These are phyloP conservation scores for Graphium colonna DNA, from an alignment of 2,888 invertebrate genomes.

Conservation along the genomic window DNA sequence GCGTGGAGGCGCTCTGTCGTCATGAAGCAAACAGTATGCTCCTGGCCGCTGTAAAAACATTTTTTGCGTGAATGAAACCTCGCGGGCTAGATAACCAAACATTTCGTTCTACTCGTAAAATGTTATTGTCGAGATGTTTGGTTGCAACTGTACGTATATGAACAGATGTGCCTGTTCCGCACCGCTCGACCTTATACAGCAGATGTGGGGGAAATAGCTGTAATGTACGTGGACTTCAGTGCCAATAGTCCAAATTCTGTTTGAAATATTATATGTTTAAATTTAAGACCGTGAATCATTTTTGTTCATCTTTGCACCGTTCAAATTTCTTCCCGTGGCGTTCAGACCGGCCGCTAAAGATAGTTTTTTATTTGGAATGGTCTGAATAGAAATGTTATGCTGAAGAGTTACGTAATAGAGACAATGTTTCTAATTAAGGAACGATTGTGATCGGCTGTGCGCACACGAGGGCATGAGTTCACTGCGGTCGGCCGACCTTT, in stretches of 20 bases:
- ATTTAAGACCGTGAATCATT: too few species aligned
- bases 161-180: not conserved
- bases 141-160: not conserved
- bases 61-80: slow-evolving; percentile 20
- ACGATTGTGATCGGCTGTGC: slow-evolving; percentile 37
- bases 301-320: too few species aligned
- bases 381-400: not conserved
- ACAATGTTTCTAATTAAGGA: slow-evolving; percentile 40
- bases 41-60: slow-evolving; percentile 18
- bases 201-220: not conserved
- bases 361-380: too few species aligned
- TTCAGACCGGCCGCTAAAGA: too few species aligned
- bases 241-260: not conserved
- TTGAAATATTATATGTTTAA: not conserved
- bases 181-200: not conserved
- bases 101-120: slow-evolving; percentile 14
- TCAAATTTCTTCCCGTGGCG: too few species aligned
- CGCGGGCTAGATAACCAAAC: slow-evolving; percentile 8
- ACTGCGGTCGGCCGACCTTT: slow-evolving; percentile 52
- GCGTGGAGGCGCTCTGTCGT: slow-evolving; percentile 18
- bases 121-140: not conserved
- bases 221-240: not conserved
- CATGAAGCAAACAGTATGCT: slow-evolving; percentile 20
- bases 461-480: slow-evolving; percentile 37
- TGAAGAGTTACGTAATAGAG: slow-evolving; percentile 8